Evolutionary conservation across 2,888 invertebrate genomes (phyloP).

Genomic region (Pilophorus perplexus): DNA sequence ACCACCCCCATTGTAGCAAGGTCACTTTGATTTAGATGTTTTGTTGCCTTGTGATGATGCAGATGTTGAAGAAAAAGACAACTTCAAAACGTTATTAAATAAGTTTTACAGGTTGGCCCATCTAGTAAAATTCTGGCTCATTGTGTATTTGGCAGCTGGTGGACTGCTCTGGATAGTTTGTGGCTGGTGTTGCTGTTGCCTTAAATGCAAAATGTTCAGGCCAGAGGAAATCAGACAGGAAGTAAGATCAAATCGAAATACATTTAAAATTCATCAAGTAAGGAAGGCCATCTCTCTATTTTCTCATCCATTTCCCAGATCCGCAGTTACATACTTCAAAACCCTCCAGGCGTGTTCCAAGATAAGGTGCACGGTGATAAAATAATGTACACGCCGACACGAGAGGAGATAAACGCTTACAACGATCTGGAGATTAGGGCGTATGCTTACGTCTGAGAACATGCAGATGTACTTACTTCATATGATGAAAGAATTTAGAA

Average conservation of each 20-base stretch:
- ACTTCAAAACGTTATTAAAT: no score
- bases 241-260: no score
- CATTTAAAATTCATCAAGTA: no score
- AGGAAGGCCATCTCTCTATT: no score
- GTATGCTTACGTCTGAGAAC: slow-evolving; percentile 21
- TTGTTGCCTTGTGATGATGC: no score
- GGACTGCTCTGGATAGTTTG: slow-evolving; percentile 4
- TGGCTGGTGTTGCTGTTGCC: slow-evolving; percentile 27
- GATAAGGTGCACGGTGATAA: background rate
- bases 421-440: slow-evolving; percentile 13
- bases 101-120: slow-evolving; percentile 6
- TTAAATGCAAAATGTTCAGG: slow-evolving; percentile 4
- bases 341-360: slow-evolving; percentile 9
- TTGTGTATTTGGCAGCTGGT: background rate
- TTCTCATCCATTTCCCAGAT: no score
- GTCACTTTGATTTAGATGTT: no score
- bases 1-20: no score
- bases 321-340: background rate
- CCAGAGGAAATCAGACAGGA: slow-evolving; percentile 13
- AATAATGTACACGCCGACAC: background rate
- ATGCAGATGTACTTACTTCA: no score
- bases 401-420: slow-evolving; percentile 2
- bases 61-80: no score
- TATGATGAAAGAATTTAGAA: no score
- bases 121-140: slow-evolving; percentile 3